Evolutionary conservation across 2,888 invertebrate genomes (phyloP).

Genomic region (Heliconius ismenius): DNA sequence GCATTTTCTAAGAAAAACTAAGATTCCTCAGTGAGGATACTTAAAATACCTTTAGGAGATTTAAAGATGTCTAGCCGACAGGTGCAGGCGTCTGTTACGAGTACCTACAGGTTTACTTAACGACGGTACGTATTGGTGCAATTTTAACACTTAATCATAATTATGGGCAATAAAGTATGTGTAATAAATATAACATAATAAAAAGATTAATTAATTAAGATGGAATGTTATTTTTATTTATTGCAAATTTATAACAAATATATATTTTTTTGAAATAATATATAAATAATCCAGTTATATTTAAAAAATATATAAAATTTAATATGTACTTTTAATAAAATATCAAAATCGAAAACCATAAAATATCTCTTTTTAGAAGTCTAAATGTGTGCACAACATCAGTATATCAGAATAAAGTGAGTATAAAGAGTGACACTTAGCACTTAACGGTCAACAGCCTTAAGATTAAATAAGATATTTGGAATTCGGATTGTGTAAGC

Average conservation of each 20-base stretch:
- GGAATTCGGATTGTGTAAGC: conserved; percentile 52
- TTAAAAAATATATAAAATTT: conserved; percentile 12
- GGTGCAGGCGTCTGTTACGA: conserved; percentile 12
- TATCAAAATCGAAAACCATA: conserved; percentile 36
- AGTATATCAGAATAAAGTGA: conserved; percentile 64
- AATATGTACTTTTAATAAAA: conserved; percentile 21
- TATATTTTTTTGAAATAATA: background rate
- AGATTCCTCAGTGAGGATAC: conserved; percentile 32
- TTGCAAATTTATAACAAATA: background rate
- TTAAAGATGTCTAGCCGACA: conserved; percentile 35
- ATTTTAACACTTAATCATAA: conserved; percentile 33
- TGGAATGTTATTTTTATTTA: background rate
- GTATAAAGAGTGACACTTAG: conserved; percentile 64
- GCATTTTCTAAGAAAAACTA: conserved; percentile 24
- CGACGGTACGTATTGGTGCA: background rate
- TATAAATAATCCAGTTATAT: background rate
- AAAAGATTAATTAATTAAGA: background rate
- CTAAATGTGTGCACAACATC: conserved; percentile 57
- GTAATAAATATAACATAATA: conserved; percentile 10
- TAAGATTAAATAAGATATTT: conserved; percentile 62
- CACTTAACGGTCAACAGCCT: conserved; percentile 61
- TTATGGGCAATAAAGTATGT: background rate
- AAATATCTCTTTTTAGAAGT: conserved; percentile 44
- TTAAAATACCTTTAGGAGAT: conserved; percentile 32
- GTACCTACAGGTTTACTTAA: conserved; percentile 11